Evolutionary conservation across 2,888 invertebrate species (phyloP).

Genomic region (Ischnura elegans): DNA sequence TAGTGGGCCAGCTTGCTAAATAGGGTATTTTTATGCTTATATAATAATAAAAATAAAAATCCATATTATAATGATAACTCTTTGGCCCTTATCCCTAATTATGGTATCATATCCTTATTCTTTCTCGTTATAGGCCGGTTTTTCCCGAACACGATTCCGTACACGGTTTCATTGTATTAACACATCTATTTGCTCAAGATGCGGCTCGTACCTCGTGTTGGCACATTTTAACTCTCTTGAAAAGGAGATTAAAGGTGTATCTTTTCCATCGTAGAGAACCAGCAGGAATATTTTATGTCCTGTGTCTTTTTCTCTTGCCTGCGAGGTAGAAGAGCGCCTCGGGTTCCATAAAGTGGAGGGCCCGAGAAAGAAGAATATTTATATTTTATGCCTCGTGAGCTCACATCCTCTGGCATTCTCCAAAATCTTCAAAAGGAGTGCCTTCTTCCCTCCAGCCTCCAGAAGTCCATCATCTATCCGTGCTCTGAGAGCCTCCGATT

Average conservation of each 20-base stretch:
- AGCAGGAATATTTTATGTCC: slow-evolving; percentile 1
- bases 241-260: not conserved
- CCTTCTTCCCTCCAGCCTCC: not conserved
- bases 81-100: no score
- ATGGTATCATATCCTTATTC: not conserved
- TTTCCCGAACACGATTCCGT: not conserved
- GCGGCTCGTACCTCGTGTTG: not conserved
- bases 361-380: not conserved
- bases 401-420: not conserved
- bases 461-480: not conserved
- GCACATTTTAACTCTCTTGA: not conserved
- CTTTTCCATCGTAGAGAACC: not conserved
- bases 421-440: not conserved
- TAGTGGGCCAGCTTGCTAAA: no score
- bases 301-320: not conserved
- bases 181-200: not conserved
- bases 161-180: not conserved
- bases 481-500: not conserved
- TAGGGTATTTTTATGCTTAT: no score
- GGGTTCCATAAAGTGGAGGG: not conserved
- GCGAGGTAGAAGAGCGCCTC: not conserved
- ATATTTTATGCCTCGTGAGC: slow-evolving; percentile 10
- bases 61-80: no score
- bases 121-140: not conserved
- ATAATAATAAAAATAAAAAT: no score